Conservation (phyloP, 2,113 vertebrate species). For the Scatophagus argus region DNA sequence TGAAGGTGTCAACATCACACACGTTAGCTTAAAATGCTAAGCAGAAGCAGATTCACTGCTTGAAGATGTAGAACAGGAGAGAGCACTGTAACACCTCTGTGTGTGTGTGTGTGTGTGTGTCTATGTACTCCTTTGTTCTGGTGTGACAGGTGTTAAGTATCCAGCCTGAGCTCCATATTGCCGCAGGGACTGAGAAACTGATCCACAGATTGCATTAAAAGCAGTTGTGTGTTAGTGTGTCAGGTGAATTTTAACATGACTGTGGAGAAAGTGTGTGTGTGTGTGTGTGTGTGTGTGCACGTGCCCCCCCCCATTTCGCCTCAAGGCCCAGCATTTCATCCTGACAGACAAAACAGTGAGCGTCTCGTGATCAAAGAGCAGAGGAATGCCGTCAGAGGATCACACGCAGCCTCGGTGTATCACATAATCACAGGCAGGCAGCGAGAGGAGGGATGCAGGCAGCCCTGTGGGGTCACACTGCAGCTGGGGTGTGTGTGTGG, state of each 20-base stretch:
- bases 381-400: slow-evolving; percentile 53
- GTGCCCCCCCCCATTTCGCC: slow-evolving; percentile 11
- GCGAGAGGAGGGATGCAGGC: slow-evolving; percentile 28
- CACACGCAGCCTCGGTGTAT: slow-evolving; percentile 41
- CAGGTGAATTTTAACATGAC: background rate
- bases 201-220: slow-evolving; percentile 26
- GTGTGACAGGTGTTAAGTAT: slow-evolving; percentile 46
- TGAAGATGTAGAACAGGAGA: slow-evolving; percentile 6
- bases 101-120: slow-evolving; percentile 4
- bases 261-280: background rate
- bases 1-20: slow-evolving; percentile 11
- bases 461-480: slow-evolving; percentile 13
- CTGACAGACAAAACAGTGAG: slow-evolving; percentile 64
- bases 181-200: slow-evolving; percentile 41
- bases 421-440: slow-evolving; percentile 62
- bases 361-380: slow-evolving; percentile 62
- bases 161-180: slow-evolving; percentile 17
- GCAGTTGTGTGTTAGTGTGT: background rate
- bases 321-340: slow-evolving; percentile 43
- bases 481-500: no score
- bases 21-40: background rate
- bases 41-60: slow-evolving; percentile 10
- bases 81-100: background rate
- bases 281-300: background rate
- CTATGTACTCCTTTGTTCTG: slow-evolving; percentile 19